Conservation (phyloP, 2,113 vertebrate genomes). For the Brachypteracias leptosomus region DNA sequence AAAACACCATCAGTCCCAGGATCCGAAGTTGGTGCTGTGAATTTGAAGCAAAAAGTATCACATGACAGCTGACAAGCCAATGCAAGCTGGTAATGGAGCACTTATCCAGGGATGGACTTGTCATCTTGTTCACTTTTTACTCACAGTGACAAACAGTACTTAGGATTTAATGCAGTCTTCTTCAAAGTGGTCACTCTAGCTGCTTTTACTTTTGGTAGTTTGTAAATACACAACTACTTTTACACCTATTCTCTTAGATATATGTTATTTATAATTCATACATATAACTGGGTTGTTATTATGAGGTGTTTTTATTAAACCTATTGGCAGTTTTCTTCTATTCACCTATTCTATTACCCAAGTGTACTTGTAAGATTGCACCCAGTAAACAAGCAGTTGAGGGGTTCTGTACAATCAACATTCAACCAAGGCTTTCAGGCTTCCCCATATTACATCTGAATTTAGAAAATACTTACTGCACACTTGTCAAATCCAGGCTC, state of each 20-base stretch:
- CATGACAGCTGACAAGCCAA: neutral
- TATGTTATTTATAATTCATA: neutral
- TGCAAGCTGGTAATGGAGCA: neutral
- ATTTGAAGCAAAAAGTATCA: neutral
- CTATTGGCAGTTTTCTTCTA: neutral
- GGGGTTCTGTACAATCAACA: neutral
- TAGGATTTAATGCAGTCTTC: neutral
- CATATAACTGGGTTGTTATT: neutral
- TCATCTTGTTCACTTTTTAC: neutral
- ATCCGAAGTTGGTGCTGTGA: neutral
- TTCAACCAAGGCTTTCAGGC: neutral
- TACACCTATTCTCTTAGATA: neutral
- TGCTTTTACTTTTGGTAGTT: neutral
- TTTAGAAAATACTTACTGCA: conserved; percentile 70
- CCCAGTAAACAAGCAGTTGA: neutral
- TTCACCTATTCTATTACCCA: neutral
- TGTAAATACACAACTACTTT: neutral
- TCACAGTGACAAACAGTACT: neutral
- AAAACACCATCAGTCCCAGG: neutral
- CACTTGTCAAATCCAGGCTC: conserved; percentile 66
- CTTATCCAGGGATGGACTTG: neutral
- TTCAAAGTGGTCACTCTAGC: neutral
- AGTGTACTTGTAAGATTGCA: neutral
- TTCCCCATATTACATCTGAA: conserved; percentile 72
- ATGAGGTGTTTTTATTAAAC: neutral